These are phyloP conservation scores for Patiria miniata DNA, from an alignment of 35 echinoderm and acorn worm species.

Conservation along the genomic window DNA sequence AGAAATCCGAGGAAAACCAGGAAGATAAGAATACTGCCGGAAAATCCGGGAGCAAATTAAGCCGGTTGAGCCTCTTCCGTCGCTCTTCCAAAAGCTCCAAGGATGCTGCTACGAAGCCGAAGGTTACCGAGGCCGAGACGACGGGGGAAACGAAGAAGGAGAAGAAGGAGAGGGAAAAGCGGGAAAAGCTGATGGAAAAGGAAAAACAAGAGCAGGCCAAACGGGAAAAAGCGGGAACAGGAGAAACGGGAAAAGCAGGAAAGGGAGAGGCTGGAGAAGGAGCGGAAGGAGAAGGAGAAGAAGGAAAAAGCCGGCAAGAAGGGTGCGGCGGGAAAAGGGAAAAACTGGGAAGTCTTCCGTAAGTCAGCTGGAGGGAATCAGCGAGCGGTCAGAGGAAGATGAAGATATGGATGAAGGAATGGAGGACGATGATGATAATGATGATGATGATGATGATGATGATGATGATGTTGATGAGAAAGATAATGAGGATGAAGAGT, in stretches of 20 bases:
- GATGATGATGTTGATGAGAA: constrained; percentile 62
- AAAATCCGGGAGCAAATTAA: constrained; percentile 27
- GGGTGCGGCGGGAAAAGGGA: constrained; percentile 20
- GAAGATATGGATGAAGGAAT: constrained; percentile 3
- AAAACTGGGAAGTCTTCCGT: background rate
- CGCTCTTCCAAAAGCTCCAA: constrained; percentile 60
- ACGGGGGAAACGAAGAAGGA: constrained; percentile 36
- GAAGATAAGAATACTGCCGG: background rate
- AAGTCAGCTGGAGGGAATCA: constrained; percentile 4
- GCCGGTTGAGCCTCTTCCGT: constrained; percentile 56
- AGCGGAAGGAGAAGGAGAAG: constrained; percentile 37
- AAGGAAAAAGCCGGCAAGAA: constrained; percentile 16
- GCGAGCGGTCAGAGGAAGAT: constrained; percentile 25
- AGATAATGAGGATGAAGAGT: constrained; percentile 63
- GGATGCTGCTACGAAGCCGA: background rate
- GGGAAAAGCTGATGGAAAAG: constrained; percentile 26
- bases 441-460: constrained; percentile 24
- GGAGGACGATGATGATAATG: background rate
- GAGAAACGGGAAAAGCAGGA: constrained; percentile 54
- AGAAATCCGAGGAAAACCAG: background rate
- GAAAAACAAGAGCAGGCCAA: constrained; percentile 33
- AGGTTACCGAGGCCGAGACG: background rate
- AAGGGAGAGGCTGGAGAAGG: constrained; percentile 18
- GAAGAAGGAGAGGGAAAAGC: constrained; percentile 12
- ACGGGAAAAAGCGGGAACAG: constrained; percentile 35